phyloP scores from a whole-genome alignment of 1,140 invertebrate species.

The Ptiloglossa arizonensis region DNA sequence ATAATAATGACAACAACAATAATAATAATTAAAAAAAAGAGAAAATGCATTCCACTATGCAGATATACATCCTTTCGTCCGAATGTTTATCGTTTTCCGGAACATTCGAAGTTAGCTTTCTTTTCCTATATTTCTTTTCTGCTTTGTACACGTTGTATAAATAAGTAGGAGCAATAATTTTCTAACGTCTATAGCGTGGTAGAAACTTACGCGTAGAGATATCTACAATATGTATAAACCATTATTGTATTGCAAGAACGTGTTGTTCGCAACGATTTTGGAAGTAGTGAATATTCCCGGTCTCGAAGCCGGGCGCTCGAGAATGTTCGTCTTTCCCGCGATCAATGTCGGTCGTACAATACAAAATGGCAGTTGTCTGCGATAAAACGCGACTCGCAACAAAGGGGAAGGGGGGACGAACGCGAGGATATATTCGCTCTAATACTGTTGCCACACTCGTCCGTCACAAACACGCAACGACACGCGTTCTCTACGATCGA shows the following conservation, averaged over 20 bases:
- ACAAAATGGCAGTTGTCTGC: slow-evolving; percentile 76
- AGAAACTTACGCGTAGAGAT: slow-evolving; percentile 69
- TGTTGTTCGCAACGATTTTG: slow-evolving; percentile 23
- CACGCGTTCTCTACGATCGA: neutral
- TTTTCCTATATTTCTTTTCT: slow-evolving; percentile 32
- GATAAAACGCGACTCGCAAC: slow-evolving; percentile 68
- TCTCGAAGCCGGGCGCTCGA: slow-evolving; percentile 11
- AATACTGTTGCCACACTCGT: slow-evolving; percentile 78
- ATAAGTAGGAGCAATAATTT: slow-evolving; percentile 68
- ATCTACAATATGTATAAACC: slow-evolving; percentile 79
- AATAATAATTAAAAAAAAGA: slow-evolving; percentile 55
- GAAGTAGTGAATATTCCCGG: neutral
- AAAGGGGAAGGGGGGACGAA: slow-evolving; percentile 65
- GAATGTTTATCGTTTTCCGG: slow-evolving; percentile 15
- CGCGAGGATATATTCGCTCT: slow-evolving; percentile 71
- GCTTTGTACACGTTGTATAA: slow-evolving; percentile 66
- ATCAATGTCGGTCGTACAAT: slow-evolving; percentile 55
- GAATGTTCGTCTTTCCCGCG: slow-evolving; percentile 14
- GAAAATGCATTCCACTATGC: slow-evolving; percentile 68
- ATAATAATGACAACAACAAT: slow-evolving; percentile 33
- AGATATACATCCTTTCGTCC: slow-evolving; percentile 41
- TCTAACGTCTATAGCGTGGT: slow-evolving; percentile 73
- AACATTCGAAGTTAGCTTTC: slow-evolving; percentile 32
- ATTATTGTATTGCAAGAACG: slow-evolving; percentile 68
- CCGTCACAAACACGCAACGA: neutral